Base-by-base conservation (phyloP, 2,113 vertebrate species). In the Ictidomys tridecemlineatus region DNA sequence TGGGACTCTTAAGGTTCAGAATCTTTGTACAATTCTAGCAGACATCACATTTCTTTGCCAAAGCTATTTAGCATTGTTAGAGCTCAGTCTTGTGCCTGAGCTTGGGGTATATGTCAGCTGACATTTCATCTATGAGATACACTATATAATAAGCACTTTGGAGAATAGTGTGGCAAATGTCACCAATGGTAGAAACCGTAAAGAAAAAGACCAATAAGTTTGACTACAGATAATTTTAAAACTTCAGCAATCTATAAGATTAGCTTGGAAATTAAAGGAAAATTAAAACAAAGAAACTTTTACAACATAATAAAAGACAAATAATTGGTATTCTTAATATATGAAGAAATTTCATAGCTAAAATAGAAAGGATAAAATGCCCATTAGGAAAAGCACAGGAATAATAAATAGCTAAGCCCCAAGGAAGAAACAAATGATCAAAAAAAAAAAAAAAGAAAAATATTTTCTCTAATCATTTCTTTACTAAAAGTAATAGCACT, bases 371-470 rank as follows among this genome's bases (percentile, higher is more conserved):
- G 1, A 42, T 45, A 77, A 42, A 28, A 13, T 70, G 5, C 63
- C 17, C 26, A 48, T 42, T 18, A 85, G 34, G 34, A 37, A 80
- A 34, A 77, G 45, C 56, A 58, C 18, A 16, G 12, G 2, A 79
- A 37, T 26, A 61, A 67, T 45, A 72, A 48, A 87, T 80, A 70
- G n/a, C 67, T 91, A 39, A 88, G 26, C 14, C 6, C 39, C 63
- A 51, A 73, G 51, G 48, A 72, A 72, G 67, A 95, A 94, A 82
- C 13, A 76, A 56, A 51, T 18, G 39, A 70, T 45, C 39, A 80
- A 95, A 93, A 85, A 67, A 78, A 80, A 95, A 93, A 85, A 67
- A 78, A 95, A 85, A 85, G 12, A 51, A 95, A 88, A 85, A 42
- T 45, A 3, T 74, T 63, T 86, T 89, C 34, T 61, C 53, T 69